phyloP scores from a whole-genome alignment of 2,797 vertebrate species.

The Megaceryle alcyon region DNA sequence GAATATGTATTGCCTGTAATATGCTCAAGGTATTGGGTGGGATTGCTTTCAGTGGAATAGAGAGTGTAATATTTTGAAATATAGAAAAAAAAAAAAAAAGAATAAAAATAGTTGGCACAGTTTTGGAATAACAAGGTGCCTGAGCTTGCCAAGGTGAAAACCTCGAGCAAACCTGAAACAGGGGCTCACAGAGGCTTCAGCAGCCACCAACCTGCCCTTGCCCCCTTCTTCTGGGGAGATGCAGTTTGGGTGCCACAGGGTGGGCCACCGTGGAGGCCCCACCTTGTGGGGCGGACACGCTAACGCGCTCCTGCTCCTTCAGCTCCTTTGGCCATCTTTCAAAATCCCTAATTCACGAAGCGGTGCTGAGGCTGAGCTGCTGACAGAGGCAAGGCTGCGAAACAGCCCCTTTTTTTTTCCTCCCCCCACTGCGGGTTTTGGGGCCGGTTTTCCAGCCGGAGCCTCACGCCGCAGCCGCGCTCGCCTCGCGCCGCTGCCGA shows the following conservation, averaged over 20 bases:
- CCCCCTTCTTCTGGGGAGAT: background rate
- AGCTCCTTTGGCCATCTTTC: background rate
- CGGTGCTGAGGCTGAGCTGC: background rate
- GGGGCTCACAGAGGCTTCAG: background rate
- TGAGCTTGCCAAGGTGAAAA: background rate
- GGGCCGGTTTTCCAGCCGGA: background rate
- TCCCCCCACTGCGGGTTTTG: background rate
- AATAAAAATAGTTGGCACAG: background rate
- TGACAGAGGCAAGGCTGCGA: background rate
- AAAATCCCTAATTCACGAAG: background rate
- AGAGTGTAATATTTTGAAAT: background rate
- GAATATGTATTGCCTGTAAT: background rate
- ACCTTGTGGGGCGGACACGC: accelerated
- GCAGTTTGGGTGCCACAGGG: background rate
- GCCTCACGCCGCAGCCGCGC: accelerated
- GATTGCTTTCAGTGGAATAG: background rate
- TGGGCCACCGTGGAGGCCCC: accelerated
- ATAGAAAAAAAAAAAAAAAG: background rate
- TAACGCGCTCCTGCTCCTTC: background rate
- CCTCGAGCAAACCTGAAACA: background rate
- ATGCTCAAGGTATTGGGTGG: background rate
- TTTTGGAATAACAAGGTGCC: background rate
- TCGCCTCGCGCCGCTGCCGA: background rate
- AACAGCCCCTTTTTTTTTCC: background rate
- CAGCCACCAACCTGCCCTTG: background rate